These are phyloP conservation scores for Hypothenemus hampei DNA, from an alignment of 1,140 invertebrate genomes.

Conservation along the genomic window DNA sequence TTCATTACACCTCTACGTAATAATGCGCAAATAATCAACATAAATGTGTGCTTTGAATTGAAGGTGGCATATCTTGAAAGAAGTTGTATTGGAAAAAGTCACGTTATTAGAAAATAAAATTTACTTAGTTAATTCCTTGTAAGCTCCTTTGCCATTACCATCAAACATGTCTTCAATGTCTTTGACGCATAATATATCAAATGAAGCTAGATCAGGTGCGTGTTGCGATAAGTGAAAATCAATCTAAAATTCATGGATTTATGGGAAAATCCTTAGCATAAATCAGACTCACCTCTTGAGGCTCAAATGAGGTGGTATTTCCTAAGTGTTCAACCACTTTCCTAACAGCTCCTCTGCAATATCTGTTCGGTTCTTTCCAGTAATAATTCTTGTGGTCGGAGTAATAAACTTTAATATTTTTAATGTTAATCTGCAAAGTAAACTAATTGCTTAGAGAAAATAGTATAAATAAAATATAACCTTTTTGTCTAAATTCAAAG, in stretches of 20 bases:
- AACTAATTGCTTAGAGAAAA: background rate
- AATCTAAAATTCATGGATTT: slow-evolving; percentile 45
- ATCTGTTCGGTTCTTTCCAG: slow-evolving; percentile 58
- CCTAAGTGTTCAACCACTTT: slow-evolving; percentile 61
- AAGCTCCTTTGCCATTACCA: slow-evolving; percentile 48
- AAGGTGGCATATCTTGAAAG: slow-evolving; percentile 45
- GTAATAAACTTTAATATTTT: slow-evolving; percentile 69
- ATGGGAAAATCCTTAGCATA: slow-evolving; percentile 22
- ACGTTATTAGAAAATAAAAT: background rate
- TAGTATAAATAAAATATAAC: slow-evolving; percentile 13
- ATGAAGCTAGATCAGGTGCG: slow-evolving; percentile 54
- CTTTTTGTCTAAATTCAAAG: slow-evolving; percentile 29
- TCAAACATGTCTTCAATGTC: slow-evolving; percentile 58
- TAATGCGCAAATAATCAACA: slow-evolving; percentile 52
- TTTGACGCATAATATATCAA: slow-evolving; percentile 53
- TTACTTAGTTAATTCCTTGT: slow-evolving; percentile 34
- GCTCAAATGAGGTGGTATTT: slow-evolving; percentile 50
- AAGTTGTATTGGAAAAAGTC: background rate
- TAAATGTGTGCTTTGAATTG: slow-evolving; percentile 54
- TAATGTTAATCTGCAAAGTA: slow-evolving; percentile 58
- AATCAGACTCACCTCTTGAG: slow-evolving; percentile 49
- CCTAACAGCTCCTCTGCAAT: slow-evolving; percentile 62
- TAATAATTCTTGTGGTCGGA: slow-evolving; percentile 63
- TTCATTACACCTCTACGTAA: slow-evolving; percentile 50
- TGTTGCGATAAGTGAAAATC: slow-evolving; percentile 53